phyloP scores from a whole-genome alignment of 64 coral and sea anemone genomes.

The Trachythela sp. region DNA sequence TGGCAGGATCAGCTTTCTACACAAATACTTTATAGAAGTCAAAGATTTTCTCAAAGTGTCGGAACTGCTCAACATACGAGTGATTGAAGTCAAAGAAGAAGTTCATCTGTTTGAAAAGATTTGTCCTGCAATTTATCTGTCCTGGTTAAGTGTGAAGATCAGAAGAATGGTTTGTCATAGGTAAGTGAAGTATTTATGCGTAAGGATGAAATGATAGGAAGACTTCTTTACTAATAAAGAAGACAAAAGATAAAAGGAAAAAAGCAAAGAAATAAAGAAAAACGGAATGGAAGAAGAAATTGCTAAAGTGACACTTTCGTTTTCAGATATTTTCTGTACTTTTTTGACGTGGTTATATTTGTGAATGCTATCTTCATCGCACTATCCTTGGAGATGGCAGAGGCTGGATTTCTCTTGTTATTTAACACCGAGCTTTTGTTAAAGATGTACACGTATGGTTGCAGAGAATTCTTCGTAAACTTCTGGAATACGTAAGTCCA shows the following conservation, averaged over 20 bases:
- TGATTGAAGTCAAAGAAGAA: constrained; percentile 69
- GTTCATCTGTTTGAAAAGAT: constrained; percentile 64
- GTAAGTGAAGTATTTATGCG: constrained; percentile 25
- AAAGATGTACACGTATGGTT: constrained; percentile 78
- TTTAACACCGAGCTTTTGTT: constrained; percentile 87
- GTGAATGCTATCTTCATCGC: constrained; percentile 89
- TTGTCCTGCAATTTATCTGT: constrained; percentile 54
- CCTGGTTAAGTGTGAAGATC: constrained; percentile 45
- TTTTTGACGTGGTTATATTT: constrained; percentile 95
- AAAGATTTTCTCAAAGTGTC: constrained; percentile 57
- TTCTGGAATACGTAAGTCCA: constrained; percentile 89
- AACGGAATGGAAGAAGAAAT: not conserved
- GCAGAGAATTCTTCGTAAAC: constrained; percentile 65
- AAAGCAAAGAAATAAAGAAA: not conserved
- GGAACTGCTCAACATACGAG: constrained; percentile 62
- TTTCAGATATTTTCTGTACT: constrained; percentile 88
- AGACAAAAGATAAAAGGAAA: not conserved
- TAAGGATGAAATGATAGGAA: not conserved
- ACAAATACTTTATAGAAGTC: constrained; percentile 19
- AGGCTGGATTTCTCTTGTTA: constrained; percentile 63
- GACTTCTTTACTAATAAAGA: too few species aligned
- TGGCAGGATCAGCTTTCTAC: not conserved
- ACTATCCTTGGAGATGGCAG: constrained; percentile 56
- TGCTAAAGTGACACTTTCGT: not conserved
- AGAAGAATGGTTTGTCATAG: constrained; percentile 56